Conservation (phyloP, 2,113 vertebrate species). For the Sinosuthora webbiana region DNA sequence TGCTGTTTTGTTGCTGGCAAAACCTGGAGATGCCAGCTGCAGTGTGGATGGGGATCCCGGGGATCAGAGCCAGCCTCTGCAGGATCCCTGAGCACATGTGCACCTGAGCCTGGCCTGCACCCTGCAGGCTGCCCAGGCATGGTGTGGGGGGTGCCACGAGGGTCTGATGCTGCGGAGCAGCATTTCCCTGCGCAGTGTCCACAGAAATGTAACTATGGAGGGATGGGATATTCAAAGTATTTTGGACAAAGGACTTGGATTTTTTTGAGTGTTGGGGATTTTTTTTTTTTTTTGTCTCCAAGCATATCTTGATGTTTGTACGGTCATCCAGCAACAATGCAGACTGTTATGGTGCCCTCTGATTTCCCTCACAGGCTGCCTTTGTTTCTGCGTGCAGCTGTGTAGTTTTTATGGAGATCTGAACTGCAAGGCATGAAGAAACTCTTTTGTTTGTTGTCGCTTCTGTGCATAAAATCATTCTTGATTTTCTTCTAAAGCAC, state of each 20-base stretch:
- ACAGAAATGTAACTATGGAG: background rate
- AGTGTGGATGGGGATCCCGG: background rate
- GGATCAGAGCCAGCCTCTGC: background rate
- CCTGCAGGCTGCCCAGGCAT: background rate
- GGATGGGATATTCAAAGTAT: background rate
- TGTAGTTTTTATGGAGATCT: constrained; percentile 42
- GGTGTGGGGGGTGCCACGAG: background rate
- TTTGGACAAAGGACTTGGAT: background rate
- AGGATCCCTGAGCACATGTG: background rate
- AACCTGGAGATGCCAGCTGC: background rate
- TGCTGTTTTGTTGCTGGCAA: background rate
- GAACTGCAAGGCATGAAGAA: constrained; percentile 38
- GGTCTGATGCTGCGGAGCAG: background rate
- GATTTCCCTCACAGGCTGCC: constrained; percentile 4
- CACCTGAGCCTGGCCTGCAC: background rate
- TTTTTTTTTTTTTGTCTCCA: background rate
- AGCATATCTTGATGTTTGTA: background rate
- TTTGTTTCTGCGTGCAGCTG: constrained; percentile 31
- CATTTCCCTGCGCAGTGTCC: background rate
- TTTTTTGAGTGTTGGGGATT: background rate
- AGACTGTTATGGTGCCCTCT: constrained; percentile 37
- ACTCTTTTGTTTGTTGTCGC: constrained; percentile 8
- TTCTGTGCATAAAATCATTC: constrained; percentile 52
- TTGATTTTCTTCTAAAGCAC: constrained; percentile 53
- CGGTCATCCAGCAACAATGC: constrained; percentile 7